A percentile compares a stretch with the other conserved stretches of the same genome.
Conservation (phyloP, 2,797 vertebrate genomes). For the Melanotaenia trifasciata region DNA sequence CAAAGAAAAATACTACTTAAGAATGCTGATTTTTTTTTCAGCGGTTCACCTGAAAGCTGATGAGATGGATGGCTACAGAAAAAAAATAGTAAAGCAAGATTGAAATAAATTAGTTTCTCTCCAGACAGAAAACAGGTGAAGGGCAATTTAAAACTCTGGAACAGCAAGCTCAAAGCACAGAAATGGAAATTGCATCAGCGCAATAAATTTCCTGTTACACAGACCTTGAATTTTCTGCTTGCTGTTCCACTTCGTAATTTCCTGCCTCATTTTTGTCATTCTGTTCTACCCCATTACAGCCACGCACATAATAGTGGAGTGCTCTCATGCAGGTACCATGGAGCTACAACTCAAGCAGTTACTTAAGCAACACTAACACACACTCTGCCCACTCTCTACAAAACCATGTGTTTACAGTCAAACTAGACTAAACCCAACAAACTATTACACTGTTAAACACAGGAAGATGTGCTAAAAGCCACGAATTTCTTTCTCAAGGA, state of each 20-base stretch:
- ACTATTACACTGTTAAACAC: slow-evolving; percentile 17
- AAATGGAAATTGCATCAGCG: slow-evolving; percentile 24
- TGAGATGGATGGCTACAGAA: neutral
- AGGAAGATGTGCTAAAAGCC: slow-evolving; percentile 18
- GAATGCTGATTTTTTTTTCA: too few relatives aligned
- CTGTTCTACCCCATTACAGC: slow-evolving; percentile 26
- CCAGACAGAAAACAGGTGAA: neutral
- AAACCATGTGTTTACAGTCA: slow-evolving; percentile 7
- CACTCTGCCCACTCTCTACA: neutral
- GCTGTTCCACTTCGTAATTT: slow-evolving; percentile 31
- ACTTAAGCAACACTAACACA: slow-evolving; percentile 15
- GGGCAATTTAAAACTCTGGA: neutral
- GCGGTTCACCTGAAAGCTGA: neutral
- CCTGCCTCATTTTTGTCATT: slow-evolving; percentile 23
- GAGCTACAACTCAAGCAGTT: slow-evolving; percentile 21
- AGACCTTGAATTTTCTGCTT: slow-evolving; percentile 20
- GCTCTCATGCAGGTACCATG: slow-evolving; percentile 24
- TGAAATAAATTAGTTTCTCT: slow-evolving; percentile 3
- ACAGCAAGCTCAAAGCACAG: neutral
- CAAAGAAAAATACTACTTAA: too few relatives aligned
- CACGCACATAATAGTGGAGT: slow-evolving; percentile 24
- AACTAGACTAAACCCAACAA: neutral
- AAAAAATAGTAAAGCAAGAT: neutral
- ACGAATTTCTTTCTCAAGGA: slow-evolving; percentile 35
- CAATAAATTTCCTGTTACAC: slow-evolving; percentile 15